phyloP scores from a whole-genome alignment of 1,140 invertebrate genomes.

The Sesamia nonagrioides region DNA sequence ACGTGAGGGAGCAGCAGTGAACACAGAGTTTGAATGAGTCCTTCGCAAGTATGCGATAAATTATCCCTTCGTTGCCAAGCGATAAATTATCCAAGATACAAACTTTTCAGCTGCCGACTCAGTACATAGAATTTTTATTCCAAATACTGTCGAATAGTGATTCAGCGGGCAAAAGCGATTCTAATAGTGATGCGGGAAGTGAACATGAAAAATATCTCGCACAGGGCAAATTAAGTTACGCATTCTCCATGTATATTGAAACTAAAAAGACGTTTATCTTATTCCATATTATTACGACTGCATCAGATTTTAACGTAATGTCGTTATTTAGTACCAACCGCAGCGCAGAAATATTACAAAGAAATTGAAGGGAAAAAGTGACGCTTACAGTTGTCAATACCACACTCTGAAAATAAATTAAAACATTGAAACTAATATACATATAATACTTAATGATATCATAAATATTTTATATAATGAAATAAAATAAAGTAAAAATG shows the following conservation, averaged over 20 bases:
- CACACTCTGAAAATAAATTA: no score
- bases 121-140: conserved; percentile 98
- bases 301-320: no score
- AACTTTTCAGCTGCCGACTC: conserved; percentile 97
- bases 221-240: conserved; percentile 97
- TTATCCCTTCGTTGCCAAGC: conserved; percentile 98
- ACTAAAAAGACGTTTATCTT: no score
- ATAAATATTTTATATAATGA: no score
- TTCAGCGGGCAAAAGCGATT: conserved; percentile 80
- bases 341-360: no score
- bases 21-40: conserved; percentile 99
- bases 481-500: no score
- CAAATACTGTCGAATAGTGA: conserved; percentile 91
- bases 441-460: no score
- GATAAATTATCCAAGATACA: conserved; percentile 99
- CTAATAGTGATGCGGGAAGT: conserved; percentile 82
- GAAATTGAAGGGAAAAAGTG: no score
- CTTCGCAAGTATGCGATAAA: conserved; percentile 96
- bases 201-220: conserved; percentile 92
- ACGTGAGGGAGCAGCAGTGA: conserved; percentile 98
- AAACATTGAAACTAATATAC: no score
- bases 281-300: no score
- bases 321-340: no score
- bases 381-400: no score
- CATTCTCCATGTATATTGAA: conserved; percentile 98